A percentile compares a stretch with the other conserved stretches of the same genome.
Evolutionary conservation across 2,113 vertebrate species (phyloP).

Genomic region (Urocynchramus pylzowi): DNA sequence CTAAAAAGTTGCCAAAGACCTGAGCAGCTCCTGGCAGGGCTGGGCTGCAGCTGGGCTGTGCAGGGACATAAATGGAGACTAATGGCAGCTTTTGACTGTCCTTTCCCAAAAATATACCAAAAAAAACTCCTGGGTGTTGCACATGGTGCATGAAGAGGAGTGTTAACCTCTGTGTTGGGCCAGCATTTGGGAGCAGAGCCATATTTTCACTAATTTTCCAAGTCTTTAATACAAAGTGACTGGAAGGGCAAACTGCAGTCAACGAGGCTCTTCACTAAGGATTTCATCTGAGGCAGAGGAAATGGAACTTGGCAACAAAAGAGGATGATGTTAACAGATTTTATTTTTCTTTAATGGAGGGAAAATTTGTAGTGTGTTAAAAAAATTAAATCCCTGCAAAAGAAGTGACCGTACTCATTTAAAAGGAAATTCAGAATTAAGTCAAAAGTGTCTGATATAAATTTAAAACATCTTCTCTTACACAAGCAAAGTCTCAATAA

Average conservation of each 20-base stretch:
- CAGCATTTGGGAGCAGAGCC: rapidly evolving
- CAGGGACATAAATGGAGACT: background rate
- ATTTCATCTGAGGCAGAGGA: background rate
- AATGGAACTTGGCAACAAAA: background rate
- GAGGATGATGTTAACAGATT: background rate
- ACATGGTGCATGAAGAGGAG: background rate
- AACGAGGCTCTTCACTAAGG: background rate
- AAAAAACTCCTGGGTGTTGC: background rate
- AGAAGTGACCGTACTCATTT: background rate
- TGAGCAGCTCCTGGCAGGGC: background rate
- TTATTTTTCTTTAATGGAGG: background rate
- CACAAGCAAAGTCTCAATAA: background rate
- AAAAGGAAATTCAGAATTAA: background rate
- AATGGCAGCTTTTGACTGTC: background rate
- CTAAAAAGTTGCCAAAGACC: background rate
- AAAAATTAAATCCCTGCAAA: background rate
- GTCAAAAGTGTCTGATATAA: background rate
- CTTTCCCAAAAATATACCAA: background rate
- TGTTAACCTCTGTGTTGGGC: background rate
- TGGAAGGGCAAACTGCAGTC: background rate
- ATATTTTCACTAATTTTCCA: background rate
- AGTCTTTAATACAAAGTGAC: background rate
- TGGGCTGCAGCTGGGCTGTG: background rate
- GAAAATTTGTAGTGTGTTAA: background rate
- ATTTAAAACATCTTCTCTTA: background rate